phyloP scores from a whole-genome alignment of 2,113 vertebrate genomes.

The Pangasianodon gigas region DNA sequence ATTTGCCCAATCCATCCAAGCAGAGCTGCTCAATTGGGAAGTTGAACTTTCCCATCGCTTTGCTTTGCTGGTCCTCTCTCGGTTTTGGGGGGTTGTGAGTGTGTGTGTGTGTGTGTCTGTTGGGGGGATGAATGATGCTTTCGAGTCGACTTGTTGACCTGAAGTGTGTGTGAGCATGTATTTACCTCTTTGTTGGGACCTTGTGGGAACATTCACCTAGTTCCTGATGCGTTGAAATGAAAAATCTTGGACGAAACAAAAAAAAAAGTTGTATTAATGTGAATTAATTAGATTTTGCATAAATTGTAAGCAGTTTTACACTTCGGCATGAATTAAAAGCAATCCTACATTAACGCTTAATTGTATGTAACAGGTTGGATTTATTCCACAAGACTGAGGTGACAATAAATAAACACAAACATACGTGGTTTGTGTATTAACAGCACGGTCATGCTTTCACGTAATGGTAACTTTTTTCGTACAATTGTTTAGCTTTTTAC shows the following conservation, averaged over 20 bases:
- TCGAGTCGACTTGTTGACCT: neutral
- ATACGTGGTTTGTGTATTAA: neutral
- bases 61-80: neutral
- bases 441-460: neutral
- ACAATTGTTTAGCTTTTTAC: no score
- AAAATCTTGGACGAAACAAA: neutral
- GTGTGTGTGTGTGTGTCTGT: neutral
- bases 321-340: neutral
- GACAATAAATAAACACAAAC: neutral
- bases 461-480: no score
- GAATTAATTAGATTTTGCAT: neutral
- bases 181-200: neutral
- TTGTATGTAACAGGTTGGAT: neutral
- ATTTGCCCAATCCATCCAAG: slow-evolving; percentile 78
- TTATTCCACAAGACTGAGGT: neutral
- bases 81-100: neutral
- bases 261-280: neutral
- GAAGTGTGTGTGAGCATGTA: neutral
- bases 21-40: slow-evolving; percentile 66
- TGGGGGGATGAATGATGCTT: slow-evolving; percentile 8
- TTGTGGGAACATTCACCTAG: neutral
- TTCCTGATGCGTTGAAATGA: neutral
- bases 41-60: slow-evolving; percentile 74
- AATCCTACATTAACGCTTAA: neutral
- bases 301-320: neutral